Evolutionary conservation across 2,888 invertebrate species (phyloP), one percentile per base, ranked within the genome.

Genomic region (Agrotis clavis): DNA sequence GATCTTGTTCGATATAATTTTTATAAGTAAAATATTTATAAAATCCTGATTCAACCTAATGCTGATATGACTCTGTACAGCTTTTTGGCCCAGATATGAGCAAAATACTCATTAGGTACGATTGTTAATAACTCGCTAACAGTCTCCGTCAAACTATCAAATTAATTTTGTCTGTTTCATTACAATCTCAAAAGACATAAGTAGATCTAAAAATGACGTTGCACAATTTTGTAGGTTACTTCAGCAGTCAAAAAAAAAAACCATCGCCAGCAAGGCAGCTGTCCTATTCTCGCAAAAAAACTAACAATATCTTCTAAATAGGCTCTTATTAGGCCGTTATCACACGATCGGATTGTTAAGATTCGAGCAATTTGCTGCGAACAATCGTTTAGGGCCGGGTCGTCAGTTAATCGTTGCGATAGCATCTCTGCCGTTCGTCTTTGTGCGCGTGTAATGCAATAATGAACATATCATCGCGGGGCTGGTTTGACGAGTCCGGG

Each of bases 291-390:
- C 60, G 56, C 64, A 77, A 69, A 82, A 82, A 82, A 82, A 62
- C 66, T 13, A 66, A 74, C 77, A 85, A 84, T 71, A 76, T 79
- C 76, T 65, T 67, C 76, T 67, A 77, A 82, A 86, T 57, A 74
- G 78, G 63, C 76, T 74, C 75, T 69, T 82, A 82, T 81, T 87
- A 82, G 70, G 81, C 64, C 70, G 78, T 80, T 87, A 88, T 86
- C 86, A 81, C 57, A 73, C 74, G 79, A 80, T 80, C 80, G 54
- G 79, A 83, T 86, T 81, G 86, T 84, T 75, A 79, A 82, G 51
- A 77, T 74, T 74, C 87, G 79, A 82, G 83, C 84, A 87, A 89
- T 89, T 89, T 86, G 83, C 75, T 67, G 83, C 77, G 82, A 82
- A 86, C 85, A 88, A 86, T 80, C 82, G 83, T 71, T 70, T 50